These are phyloP conservation scores for Akabosia matsudoensis DNA, from an alignment of 1,140 invertebrate genomes.

Conservation along the genomic window DNA sequence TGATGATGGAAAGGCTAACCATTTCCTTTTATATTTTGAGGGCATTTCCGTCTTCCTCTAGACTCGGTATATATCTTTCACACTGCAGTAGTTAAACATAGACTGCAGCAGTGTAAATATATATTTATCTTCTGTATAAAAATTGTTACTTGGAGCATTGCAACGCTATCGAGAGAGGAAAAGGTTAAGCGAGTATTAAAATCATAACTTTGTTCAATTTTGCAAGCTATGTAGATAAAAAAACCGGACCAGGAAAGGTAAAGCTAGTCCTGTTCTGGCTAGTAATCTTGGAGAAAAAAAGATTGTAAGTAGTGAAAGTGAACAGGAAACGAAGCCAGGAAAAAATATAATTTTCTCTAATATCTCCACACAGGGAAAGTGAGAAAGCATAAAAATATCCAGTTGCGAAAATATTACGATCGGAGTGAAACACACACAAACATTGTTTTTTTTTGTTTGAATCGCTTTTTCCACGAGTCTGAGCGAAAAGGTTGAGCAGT, in stretches of 20 bases:
- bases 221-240: no score
- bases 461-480: no score
- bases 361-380: neutral
- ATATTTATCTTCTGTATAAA: neutral
- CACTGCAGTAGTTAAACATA: neutral
- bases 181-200: constrained; percentile 1
- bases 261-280: neutral
- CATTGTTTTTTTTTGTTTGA: no score
- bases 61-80: neutral
- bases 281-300: neutral
- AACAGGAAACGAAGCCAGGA: neutral
- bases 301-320: neutral
- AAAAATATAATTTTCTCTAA: neutral
- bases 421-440: no score
- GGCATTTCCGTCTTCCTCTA: neutral
- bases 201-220: constrained; percentile 16
- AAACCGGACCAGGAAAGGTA: no score
- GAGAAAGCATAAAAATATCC: constrained; percentile 10
- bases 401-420: neutral
- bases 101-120: neutral
- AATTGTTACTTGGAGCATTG: no score
- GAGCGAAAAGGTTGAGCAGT: no score
- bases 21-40: neutral
- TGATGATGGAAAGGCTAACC: neutral
- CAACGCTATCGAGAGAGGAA: neutral